Base-by-base conservation (phyloP, 2,797 vertebrate genomes). In the Menidia menidia region DNA sequence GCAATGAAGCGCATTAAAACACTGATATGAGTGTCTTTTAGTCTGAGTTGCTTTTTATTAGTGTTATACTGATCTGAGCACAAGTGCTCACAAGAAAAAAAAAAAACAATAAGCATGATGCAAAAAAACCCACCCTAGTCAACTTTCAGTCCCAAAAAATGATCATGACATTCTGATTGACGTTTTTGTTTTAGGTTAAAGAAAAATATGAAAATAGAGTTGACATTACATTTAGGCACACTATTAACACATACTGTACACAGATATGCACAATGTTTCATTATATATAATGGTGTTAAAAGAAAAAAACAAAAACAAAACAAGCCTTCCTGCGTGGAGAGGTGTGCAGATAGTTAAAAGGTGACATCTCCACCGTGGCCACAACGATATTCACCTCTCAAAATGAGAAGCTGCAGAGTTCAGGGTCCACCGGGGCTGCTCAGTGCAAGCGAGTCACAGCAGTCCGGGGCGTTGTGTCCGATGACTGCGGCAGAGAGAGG, bases 231-330 rank as follows among this genome's bases (percentile, higher is more conserved):
- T 93, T 95, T 96, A 98, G 96, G 97, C 96, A 98, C 96, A 97
- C 95, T 95, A 95, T 93, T 96, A 96, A 98, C 96, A 97, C 92
- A 93, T 94, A 96, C 94, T 97, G 95, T 96, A 98, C 96, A 98
- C 87, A 85, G 80, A 93, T 94, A 94, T 93, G 92, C 89, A 94
- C 90, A 92, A 76, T 48, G 82, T 86, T 87, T 92, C 81, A 82
- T 92, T 70, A 90, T 91, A 94, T 90, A 84, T 92, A 92, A 73
- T 90, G 85, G 87, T 85, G 82, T 87, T 84, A 65, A 81, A 39
- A 39, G 7, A 39, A 39, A 39, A 39, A 39, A 39, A 39, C 35
- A 39, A 39, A 39, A 81, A 80, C 72, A 83, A 70, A 66, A 84
- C 67, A 68, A 86, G 85, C 80, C 74, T 85, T 90, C 81, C 75